These are phyloP conservation scores for Caloenas nicobarica DNA, from an alignment of 2,113 vertebrate species.

Conservation along the genomic window DNA sequence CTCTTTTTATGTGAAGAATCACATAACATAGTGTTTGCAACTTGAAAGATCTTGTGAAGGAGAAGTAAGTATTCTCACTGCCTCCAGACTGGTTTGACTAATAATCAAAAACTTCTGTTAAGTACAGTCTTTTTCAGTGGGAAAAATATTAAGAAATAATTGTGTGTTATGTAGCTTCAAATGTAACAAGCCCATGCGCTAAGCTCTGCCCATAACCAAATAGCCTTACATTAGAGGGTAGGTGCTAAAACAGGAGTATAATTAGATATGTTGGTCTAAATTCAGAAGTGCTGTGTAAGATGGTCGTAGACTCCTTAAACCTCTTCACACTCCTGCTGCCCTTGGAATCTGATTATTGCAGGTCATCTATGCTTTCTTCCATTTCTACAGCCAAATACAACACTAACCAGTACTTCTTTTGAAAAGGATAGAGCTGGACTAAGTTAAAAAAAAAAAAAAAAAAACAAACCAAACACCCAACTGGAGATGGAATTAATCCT, in stretches of 20 bases:
- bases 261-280: constrained; percentile 29
- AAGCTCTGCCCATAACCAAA: neutral
- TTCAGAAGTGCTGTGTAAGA: constrained; percentile 38
- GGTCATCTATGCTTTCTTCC: neutral
- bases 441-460: neutral
- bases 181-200: neutral
- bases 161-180: rapidly evolving
- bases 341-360: neutral
- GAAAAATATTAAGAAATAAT: neutral
- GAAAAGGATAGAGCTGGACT: neutral
- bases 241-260: neutral
- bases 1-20: neutral
- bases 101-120: neutral
- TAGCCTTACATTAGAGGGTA: neutral
- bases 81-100: neutral
- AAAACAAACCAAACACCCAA: neutral
- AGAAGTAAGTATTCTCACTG: neutral
- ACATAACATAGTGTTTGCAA: neutral
- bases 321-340: neutral
- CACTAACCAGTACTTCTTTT: neutral
- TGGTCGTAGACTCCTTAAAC: neutral
- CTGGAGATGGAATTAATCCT: neutral
- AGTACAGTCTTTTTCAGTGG: neutral
- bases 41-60: neutral
- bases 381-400: neutral